Base-by-base conservation (phyloP, 2,113 vertebrate species). In the Apaloderma vittatum region DNA sequence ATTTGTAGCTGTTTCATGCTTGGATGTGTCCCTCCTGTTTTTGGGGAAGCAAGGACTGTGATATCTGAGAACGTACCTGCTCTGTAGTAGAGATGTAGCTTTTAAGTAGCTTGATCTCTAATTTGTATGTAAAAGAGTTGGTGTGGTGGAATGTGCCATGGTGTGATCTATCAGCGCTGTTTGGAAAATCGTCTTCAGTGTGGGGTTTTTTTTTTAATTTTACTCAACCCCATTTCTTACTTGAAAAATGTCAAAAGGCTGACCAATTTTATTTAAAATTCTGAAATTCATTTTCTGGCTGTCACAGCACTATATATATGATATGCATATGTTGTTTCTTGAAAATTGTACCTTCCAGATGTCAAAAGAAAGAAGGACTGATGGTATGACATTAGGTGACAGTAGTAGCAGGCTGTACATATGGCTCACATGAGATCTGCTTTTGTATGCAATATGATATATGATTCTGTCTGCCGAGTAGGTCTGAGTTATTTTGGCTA, bases 291-390 rank as follows among this genome's bases (percentile, higher is more conserved):
- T 24, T 52, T 30, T 79, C 21, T 71, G 37, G 18, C 30, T 71
- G n/a, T 61, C 29, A 37, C 0, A 0, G 27, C 22, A 75, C 29
- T 20, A 16, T 24, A 5, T 49, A 5, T 43, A 51, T 36, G 7
- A 5, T 43, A 51, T 36, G 7, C 26, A 8, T 46, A 13, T 9
- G 1, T 59, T 32, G 18, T 51, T 80, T 84, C 48, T 91, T 90
- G 29, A 43, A 15, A 80, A 55, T 22, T 14, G 3, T 63, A 6
- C 86, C 8, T 77, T 71, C 24, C 0, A 2, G 19, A 4, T 74
- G 4, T n/a, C 45, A 43, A 51, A 77, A 74, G 24, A 73, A 55
- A 71, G 86, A 77, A 75, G 37, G 48, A 40, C 12, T 76, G 0
- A 0, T 52, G 14, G 8, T 68, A 18, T 2, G 58, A 30, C 5